These are phyloP conservation scores for Ctenochaetus hawaiiensis DNA, from an alignment of 2,797 vertebrate species.

Conservation along the genomic window DNA sequence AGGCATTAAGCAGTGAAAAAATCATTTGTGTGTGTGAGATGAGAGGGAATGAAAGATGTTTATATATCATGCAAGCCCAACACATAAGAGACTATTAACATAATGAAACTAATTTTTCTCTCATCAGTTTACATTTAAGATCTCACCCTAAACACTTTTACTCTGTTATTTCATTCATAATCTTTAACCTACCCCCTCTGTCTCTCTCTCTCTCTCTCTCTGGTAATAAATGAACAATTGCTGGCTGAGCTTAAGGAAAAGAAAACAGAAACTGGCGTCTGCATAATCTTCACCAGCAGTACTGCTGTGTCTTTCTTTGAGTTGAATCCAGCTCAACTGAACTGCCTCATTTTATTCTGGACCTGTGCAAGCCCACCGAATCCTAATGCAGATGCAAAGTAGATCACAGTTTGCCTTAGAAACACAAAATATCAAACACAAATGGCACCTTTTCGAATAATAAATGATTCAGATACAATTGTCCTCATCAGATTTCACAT, in stretches of 20 bases:
- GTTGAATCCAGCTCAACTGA: conserved; percentile 11
- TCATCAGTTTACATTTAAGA: not conserved
- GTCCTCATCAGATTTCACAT: not conserved
- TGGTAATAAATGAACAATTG: conserved; percentile 55
- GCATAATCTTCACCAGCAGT: conserved; percentile 49
- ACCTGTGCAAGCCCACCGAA: conserved; percentile 6
- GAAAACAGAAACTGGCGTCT: conserved; percentile 60
- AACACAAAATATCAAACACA: not conserved
- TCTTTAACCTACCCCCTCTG: not conserved
- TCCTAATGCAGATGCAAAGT: not conserved
- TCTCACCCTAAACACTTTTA: not conserved
- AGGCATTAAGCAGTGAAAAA: conserved; percentile 16
- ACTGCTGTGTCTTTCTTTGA: conserved; percentile 20
- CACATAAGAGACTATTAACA: not conserved
- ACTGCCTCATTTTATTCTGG: not conserved
- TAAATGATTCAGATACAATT: not conserved
- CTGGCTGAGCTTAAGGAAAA: conserved; percentile 57
- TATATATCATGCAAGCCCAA: not conserved
- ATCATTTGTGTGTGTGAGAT: not conserved
- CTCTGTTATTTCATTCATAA: conserved; percentile 25
- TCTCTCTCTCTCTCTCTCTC: conserved; percentile 5
- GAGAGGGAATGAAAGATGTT: not conserved
- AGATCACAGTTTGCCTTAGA: not conserved
- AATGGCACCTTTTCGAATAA: not conserved
- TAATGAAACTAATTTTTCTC: not conserved